Conservation (phyloP, 2,113 vertebrate species). For the Loxodonta africana region DNA sequence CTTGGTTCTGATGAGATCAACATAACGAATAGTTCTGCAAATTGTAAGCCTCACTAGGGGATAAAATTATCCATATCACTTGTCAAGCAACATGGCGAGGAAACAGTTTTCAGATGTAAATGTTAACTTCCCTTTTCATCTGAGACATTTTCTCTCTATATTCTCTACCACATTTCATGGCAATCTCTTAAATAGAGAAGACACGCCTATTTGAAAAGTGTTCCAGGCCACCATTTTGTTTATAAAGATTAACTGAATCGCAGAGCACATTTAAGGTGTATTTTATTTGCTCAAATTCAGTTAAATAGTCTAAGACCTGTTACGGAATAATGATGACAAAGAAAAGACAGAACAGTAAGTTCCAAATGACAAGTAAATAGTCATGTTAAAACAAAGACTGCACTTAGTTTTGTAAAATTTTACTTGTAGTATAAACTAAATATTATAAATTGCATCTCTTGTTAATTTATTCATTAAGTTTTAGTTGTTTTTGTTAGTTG, state of each 20-base stretch:
- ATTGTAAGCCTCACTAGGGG: conserved; percentile 79
- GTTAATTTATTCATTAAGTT: neutral
- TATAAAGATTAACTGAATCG: conserved; percentile 37
- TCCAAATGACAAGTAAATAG: conserved; percentile 39
- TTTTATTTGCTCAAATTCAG: conserved; percentile 66
- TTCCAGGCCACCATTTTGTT: conserved; percentile 64
- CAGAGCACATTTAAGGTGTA: neutral
- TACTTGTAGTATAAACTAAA: conserved; percentile 23
- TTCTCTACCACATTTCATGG: conserved; percentile 43
- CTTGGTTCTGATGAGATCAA: conserved; percentile 80
- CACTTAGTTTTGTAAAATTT: conserved; percentile 38
- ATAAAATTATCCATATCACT: conserved; percentile 82
- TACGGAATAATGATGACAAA: neutral
- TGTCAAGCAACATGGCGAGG: conserved; percentile 80
- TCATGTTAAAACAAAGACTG: conserved; percentile 54
- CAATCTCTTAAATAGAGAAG: conserved; percentile 59
- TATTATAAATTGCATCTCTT: neutral
- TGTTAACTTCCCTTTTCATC: conserved; percentile 76
- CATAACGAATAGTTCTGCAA: conserved; percentile 75
- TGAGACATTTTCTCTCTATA: conserved; percentile 61
- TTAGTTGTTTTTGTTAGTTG: neutral
- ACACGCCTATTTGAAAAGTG: conserved; percentile 57
- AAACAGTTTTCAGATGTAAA: conserved; percentile 78
- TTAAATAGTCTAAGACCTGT: conserved; percentile 48
- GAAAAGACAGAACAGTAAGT: conserved; percentile 42